These are phyloP conservation scores for Forbesichthys papilliferus DNA, from an alignment of 2,113 vertebrate genomes.

Conservation along the genomic window DNA sequence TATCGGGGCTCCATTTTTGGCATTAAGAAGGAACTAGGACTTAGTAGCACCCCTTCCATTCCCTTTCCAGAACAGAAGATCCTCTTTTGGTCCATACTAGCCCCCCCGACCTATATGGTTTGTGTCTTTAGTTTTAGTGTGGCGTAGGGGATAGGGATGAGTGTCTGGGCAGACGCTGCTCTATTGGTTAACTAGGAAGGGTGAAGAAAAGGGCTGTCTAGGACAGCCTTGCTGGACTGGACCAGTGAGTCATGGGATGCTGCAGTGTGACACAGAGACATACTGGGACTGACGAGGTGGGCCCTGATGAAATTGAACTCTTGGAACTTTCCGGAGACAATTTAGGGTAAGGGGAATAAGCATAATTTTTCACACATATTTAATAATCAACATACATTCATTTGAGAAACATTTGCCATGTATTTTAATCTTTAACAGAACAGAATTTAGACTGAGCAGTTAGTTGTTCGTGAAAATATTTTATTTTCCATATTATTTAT, in stretches of 20 bases:
- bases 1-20: background rate
- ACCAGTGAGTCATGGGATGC: constrained; percentile 76
- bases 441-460: no score
- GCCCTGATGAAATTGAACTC: constrained; percentile 80
- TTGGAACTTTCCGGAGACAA: constrained; percentile 70
- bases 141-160: constrained; percentile 54
- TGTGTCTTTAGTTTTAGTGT: constrained; percentile 49
- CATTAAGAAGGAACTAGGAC: constrained; percentile 55
- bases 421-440: background rate
- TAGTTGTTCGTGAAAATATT: no score
- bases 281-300: constrained; percentile 73
- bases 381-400: no score
- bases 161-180: constrained; percentile 71
- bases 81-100: constrained; percentile 51
- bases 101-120: constrained; percentile 29
- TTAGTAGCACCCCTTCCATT: constrained; percentile 22
- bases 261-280: constrained; percentile 79
- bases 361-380: background rate
- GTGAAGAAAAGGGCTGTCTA: constrained; percentile 12
- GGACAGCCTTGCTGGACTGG: constrained; percentile 11
- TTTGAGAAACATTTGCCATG: background rate
- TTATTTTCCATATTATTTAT: no score
- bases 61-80: background rate
- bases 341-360: constrained; percentile 71
- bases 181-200: constrained; percentile 43